Conservation (phyloP, 2,888 invertebrate species). For the Carterocephalus palaemon region DNA sequence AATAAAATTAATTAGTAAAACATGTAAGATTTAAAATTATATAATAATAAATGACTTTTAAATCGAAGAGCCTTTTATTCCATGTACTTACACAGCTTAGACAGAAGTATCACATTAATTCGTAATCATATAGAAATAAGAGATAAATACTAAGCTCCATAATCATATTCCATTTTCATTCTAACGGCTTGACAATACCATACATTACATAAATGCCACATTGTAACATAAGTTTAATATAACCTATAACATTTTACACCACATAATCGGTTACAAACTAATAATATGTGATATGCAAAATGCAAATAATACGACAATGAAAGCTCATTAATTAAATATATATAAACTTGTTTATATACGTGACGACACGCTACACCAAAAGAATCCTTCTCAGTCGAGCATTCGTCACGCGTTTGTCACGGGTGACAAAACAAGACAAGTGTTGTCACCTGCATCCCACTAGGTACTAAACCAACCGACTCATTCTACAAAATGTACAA, state of each 20-base stretch:
- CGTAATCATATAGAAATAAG: constrained; percentile 46
- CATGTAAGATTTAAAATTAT: too few species aligned
- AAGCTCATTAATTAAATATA: constrained; percentile 2
- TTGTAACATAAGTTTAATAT: constrained; percentile 21
- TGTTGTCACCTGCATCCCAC: too few species aligned
- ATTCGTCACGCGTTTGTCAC: not conserved
- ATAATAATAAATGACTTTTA: constrained; percentile 11
- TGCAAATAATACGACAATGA: not conserved
- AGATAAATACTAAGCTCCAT: constrained; percentile 17
- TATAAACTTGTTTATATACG: constrained; percentile 7
- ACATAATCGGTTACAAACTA: not conserved
- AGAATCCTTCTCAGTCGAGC: constrained; percentile 12
- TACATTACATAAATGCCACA: constrained; percentile 25
- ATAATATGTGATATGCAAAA: not conserved
- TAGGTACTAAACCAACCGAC: too few species aligned
- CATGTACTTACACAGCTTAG: constrained; percentile 66
- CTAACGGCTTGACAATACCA: not conserved
- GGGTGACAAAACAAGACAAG: not conserved
- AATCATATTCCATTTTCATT: not conserved
- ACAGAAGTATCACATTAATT: constrained; percentile 70
- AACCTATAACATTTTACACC: not conserved
- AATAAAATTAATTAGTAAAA: too few species aligned
- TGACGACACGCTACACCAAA: constrained; percentile 16
- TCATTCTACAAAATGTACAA: constrained; percentile 3
- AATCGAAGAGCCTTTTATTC: constrained; percentile 60